Percentiles rank a stretch among this genome's conserved stretches.
Conservation (phyloP, 2,888 invertebrate genomes). For the Idaea aversata region DNA sequence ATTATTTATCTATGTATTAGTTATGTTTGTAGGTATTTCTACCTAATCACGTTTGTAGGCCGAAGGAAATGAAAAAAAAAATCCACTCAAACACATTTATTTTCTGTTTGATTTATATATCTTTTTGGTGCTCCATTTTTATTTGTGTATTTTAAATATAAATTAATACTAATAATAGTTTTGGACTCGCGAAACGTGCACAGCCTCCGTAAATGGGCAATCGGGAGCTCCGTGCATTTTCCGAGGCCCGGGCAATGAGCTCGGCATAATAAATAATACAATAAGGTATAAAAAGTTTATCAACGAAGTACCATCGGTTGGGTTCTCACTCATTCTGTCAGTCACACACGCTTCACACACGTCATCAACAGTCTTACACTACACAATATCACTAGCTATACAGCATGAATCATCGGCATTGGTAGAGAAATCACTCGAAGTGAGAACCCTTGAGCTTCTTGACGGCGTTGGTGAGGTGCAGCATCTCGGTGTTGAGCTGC, state of each 20-base stretch:
- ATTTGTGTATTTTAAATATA: constrained; percentile 74
- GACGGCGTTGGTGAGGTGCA: constrained; percentile 93
- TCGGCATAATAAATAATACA: constrained; percentile 78
- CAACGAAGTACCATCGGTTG: constrained; percentile 73
- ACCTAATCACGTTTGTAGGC: constrained; percentile 7
- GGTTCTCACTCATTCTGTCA: constrained; percentile 52
- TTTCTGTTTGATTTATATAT: constrained; percentile 71
- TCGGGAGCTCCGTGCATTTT: constrained; percentile 60
- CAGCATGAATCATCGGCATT: constrained; percentile 49
- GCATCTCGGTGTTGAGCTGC: constrained; percentile 92
- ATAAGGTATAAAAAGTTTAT: constrained; percentile 73
- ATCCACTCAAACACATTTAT: constrained; percentile 75
- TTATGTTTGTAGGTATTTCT: not conserved
- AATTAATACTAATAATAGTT: constrained; percentile 75
- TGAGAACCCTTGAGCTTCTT: constrained; percentile 89
- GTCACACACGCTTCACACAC: constrained; percentile 66
- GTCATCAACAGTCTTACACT: constrained; percentile 71
- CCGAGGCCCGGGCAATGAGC: constrained; percentile 75
- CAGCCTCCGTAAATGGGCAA: constrained; percentile 76
- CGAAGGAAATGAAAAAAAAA: constrained; percentile 50
- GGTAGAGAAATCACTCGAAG: constrained; percentile 69
- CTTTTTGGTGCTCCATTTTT: constrained; percentile 79
- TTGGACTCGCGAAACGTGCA: constrained; percentile 59
- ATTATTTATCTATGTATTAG: not conserved
- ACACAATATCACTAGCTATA: constrained; percentile 78